A percentile compares a stretch with the other conserved stretches of the same genome.
Evolutionary conservation across 2,797 vertebrate species (phyloP).

Genomic region (Typhlichthys subterraneus): DNA sequence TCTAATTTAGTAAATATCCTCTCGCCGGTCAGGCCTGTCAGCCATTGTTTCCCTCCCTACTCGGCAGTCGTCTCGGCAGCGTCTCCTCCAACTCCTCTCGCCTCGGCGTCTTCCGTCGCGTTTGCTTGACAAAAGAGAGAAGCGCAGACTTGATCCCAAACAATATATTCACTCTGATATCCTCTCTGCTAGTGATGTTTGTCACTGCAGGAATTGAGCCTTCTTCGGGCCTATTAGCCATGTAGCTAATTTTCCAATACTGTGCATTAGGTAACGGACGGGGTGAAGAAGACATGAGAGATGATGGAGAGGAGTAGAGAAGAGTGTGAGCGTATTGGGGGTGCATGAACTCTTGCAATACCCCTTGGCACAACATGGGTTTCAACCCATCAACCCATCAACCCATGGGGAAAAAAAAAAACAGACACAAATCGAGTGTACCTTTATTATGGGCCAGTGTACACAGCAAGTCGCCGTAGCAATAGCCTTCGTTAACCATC

Average conservation of each 20-base stretch:
- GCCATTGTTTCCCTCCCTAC: slow-evolving; percentile 64
- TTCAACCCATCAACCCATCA: too few species aligned
- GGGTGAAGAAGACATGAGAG: too few species aligned
- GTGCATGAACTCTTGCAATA: too few species aligned
- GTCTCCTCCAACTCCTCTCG: slow-evolving; percentile 19
- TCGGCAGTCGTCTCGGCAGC: slow-evolving; percentile 32
- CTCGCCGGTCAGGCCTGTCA: slow-evolving; percentile 79
- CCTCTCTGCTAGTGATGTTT: slow-evolving; percentile 32
- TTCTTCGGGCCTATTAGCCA: slow-evolving; percentile 34
- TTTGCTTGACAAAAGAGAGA: slow-evolving; percentile 56
- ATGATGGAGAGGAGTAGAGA: too few species aligned
- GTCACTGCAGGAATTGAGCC: slow-evolving; percentile 49
- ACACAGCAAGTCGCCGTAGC: slow-evolving; percentile 50
- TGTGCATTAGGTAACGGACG: too few species aligned
- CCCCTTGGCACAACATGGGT: too few species aligned
- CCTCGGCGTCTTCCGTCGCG: slow-evolving; percentile 22
- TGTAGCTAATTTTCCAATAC: slow-evolving; percentile 22
- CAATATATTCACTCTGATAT: slow-evolving; percentile 27
- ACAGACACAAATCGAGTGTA: too few species aligned
- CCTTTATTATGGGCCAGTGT: slow-evolving; percentile 59
- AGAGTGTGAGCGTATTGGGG: too few species aligned
- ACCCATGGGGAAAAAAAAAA: too few species aligned
- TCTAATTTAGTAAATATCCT: slow-evolving; percentile 83
- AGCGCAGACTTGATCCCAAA: slow-evolving; percentile 33
- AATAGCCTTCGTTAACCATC: slow-evolving; percentile 67